Evolutionary conservation across 2,797 vertebrate genomes (phyloP).

Genomic region (Otolemur crassicaudatus): DNA sequence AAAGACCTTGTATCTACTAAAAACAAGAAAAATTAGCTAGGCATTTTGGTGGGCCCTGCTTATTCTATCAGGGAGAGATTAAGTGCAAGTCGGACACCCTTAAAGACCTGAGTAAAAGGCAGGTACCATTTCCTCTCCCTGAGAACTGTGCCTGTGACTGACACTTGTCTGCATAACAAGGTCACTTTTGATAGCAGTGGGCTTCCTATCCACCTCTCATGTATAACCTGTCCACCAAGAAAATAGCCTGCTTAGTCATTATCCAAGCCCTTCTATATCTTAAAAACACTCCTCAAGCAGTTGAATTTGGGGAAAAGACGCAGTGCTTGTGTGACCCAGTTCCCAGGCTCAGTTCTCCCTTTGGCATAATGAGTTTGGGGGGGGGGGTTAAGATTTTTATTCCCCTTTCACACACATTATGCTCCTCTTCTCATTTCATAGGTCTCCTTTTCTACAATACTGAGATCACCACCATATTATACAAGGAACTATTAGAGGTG

Average conservation of each 20-base stretch:
- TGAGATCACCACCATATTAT: background rate
- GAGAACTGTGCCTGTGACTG: background rate
- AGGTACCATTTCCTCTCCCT: background rate
- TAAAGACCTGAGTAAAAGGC: background rate
- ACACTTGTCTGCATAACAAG: background rate
- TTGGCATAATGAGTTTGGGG: background rate
- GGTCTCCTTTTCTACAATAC: too few species aligned
- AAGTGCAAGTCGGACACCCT: background rate
- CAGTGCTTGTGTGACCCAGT: background rate
- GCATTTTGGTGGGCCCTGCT: background rate
- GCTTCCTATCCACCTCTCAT: background rate
- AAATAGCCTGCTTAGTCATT: background rate
- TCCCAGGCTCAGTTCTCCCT: background rate
- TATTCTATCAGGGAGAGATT: background rate
- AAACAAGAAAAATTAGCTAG: too few species aligned
- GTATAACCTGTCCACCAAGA: background rate
- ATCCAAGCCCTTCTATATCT: background rate
- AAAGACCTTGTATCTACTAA: too few species aligned
- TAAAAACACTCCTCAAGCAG: background rate
- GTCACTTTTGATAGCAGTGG: background rate
- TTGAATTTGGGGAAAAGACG: background rate
- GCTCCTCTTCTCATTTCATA: background rate
- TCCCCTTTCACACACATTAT: background rate
- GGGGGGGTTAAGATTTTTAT: background rate
- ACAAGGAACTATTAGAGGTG: constrained; percentile 65